Conservation (phyloP, 2,113 vertebrate species). For the Oryzias celebensis region DNA sequence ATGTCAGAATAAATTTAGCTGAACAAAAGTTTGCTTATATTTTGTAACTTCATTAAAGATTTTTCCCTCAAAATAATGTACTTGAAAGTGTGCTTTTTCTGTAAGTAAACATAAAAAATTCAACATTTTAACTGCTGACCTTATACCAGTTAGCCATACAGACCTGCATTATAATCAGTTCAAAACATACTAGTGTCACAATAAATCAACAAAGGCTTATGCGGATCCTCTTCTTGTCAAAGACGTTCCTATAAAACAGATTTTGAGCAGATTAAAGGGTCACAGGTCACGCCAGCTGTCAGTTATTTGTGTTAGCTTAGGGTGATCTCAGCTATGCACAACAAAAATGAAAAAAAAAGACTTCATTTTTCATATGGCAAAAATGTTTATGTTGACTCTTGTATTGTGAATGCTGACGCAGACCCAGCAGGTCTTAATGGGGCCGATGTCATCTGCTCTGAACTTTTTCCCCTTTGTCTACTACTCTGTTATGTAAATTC, state of each 20-base stretch:
- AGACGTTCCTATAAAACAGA: slow-evolving; percentile 15
- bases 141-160: no score
- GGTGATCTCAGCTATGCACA: slow-evolving; percentile 33
- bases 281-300: slow-evolving; percentile 23
- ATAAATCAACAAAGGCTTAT: neutral
- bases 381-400: slow-evolving; percentile 1
- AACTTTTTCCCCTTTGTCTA: slow-evolving; percentile 24
- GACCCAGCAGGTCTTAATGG: neutral
- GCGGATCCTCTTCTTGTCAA: slow-evolving; percentile 9
- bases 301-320: slow-evolving; percentile 2
- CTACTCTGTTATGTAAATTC: slow-evolving; percentile 67
- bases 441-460: slow-evolving; percentile 20
- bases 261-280: slow-evolving; percentile 17
- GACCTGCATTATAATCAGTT: no score
- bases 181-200: neutral
- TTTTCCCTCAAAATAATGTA: no score
- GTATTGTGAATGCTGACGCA: slow-evolving; percentile 17
- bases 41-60: no score
- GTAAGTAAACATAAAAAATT: no score
- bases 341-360: neutral
- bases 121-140: no score
- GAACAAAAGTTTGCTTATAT: no score
- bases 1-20: no score
- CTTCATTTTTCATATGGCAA: neutral
- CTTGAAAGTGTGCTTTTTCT: no score